phyloP scores from a whole-genome alignment of 2,888 invertebrate genomes.

The Dicycla oo region DNA sequence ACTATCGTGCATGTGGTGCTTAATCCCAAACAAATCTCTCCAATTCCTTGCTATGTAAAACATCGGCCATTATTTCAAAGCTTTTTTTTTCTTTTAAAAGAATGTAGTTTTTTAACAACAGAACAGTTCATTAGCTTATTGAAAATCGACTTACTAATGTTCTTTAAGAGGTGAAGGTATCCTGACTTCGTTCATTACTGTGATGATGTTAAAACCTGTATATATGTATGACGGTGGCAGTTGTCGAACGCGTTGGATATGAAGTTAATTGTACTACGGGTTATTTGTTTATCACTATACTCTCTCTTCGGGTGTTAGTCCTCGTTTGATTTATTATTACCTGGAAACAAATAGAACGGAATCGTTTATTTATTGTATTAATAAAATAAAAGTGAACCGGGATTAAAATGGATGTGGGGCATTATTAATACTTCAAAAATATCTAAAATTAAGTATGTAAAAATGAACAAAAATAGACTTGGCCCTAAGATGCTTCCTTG shows the following conservation, averaged over 20 bases:
- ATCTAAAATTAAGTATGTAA: background rate
- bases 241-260: conserved; percentile 79
- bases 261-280: conserved; percentile 86
- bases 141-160: background rate
- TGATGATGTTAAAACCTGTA: conserved; percentile 28
- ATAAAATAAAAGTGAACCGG: background rate
- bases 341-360: conserved; percentile 66
- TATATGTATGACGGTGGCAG: conserved; percentile 70
- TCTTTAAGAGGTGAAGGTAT: background rate
- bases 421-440: background rate
- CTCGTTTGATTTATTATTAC: conserved; percentile 74
- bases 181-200: conserved; percentile 20
- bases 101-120: too few relatives aligned
- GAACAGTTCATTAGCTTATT: too few relatives aligned
- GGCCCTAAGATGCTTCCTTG: conserved; percentile 3
- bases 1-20: background rate
- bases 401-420: background rate
- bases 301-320: conserved; percentile 69
- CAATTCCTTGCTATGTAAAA: background rate
- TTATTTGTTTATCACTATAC: conserved; percentile 73
- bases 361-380: background rate
- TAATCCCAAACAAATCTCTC: background rate
- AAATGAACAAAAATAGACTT: background rate
- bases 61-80: background rate
- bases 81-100: too few relatives aligned